Percentiles rank a stretch among this genome's conserved stretches.
phyloP scores from a whole-genome alignment of 1,140 invertebrate species.

The Elymnias hypermnestra region DNA sequence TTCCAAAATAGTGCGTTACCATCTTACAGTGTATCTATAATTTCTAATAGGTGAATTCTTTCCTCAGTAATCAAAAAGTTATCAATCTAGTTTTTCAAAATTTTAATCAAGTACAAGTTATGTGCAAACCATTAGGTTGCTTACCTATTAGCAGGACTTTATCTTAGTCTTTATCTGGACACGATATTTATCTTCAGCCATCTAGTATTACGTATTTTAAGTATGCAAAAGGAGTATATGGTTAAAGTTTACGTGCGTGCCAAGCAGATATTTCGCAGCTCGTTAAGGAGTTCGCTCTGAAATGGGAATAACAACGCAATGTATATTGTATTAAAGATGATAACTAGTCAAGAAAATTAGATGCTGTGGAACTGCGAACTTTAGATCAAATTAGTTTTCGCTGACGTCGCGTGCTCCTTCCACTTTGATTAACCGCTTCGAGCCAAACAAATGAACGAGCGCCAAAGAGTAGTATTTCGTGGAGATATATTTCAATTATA shows the following conservation, averaged over 20 bases:
- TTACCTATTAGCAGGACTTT: too few relatives aligned
- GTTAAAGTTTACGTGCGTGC: neutral
- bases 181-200: too few relatives aligned
- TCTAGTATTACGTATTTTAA: too few relatives aligned
- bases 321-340: slow-evolving; percentile 45
- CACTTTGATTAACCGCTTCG: slow-evolving; percentile 58
- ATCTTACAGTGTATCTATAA: too few relatives aligned
- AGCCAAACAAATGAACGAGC: slow-evolving; percentile 38
- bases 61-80: too few relatives aligned
- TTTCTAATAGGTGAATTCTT: too few relatives aligned
- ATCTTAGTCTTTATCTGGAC: too few relatives aligned
- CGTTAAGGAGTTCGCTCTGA: slow-evolving; percentile 11
- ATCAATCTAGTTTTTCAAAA: too few relatives aligned
- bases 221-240: slow-evolving; percentile 1
- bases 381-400: slow-evolving; percentile 61
- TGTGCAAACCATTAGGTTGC: too few relatives aligned
- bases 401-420: slow-evolving; percentile 41
- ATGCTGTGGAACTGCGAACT: slow-evolving; percentile 45
- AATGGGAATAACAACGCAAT: slow-evolving; percentile 31
- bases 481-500: slow-evolving; percentile 9
- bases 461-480: slow-evolving; percentile 10
- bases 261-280: slow-evolving; percentile 6
- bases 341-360: slow-evolving; percentile 53
- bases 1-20: too few relatives aligned
- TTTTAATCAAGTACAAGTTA: too few relatives aligned